Base-by-base conservation (phyloP, 2,888 invertebrate genomes). In the Phymatocera aterrima region DNA sequence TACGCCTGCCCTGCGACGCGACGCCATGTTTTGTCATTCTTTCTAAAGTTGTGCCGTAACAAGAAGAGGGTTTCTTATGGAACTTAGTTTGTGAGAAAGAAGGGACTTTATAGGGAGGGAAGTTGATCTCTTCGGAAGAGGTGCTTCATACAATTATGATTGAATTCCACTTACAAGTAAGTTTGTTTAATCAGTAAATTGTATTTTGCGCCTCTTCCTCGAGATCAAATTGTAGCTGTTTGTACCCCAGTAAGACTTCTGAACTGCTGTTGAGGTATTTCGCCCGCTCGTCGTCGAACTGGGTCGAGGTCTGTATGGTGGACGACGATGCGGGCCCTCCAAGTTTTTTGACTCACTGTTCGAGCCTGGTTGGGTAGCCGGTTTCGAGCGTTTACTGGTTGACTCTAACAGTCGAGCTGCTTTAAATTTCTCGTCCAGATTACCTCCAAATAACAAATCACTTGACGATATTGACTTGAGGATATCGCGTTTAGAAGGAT, bases 391-490 rank as follows among this genome's bases (percentile, higher is more conserved):
- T 81, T 77, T 21, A 75, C 61, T 1, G 80, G 77, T 0, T 65
- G 78, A 6, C 37, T 81, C 79, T 4, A 81, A 18, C 6, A 37
- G 34, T 34, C 81, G 79, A 3, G 79, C 79, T 6, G 77, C 28
- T 28, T 81, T 82, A 21, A 82, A n/a, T 2, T 40, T 54, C 2
- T 80, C 81, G 0, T 70, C 79, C 18, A 81, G n/a, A 24, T 80
- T 51, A 1, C 77, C 78, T 0, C 80, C 80, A 70, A 79, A 81
- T 0, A 82, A 43, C 75, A 77, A 80, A 48, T 81, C 79, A 12
- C 80, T 80, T 8, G 78, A 48, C 6, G 12, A 40, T 5, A 79
- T 61, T 18, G 77, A 34, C n/a, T 79, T 77, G 57, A 83, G 18
- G 0, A 72, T 60, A 8, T 81, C 78, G 65, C 81, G 81, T 8